Percentiles rank a stretch among this genome's conserved stretches.
Conservation (phyloP, 2,888 invertebrate species). For the Polylopha cassiicola region DNA sequence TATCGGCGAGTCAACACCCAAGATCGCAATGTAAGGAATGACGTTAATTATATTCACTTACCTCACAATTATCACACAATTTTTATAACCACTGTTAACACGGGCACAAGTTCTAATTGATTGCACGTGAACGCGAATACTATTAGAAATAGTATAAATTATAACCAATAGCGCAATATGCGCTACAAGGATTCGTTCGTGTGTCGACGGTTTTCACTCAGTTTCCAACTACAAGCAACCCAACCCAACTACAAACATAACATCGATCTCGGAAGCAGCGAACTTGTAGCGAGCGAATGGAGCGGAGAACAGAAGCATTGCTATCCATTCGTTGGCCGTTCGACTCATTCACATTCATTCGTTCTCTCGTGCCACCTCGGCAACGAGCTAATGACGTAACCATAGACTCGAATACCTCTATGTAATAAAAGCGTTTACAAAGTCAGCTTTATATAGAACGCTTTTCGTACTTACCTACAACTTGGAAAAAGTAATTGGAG, state of each 20-base stretch:
- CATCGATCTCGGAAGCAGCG: conserved; percentile 55
- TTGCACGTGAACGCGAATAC: conserved; percentile 30
- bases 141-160: conserved; percentile 28
- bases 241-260: conserved; percentile 26
- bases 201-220: conserved; percentile 54
- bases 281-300: conserved; percentile 46
- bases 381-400: conserved; percentile 38
- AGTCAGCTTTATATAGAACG: conserved; percentile 18
- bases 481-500: too few species aligned
- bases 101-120: conserved; percentile 31
- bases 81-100: conserved; percentile 26
- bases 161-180: conserved; percentile 55
- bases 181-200: conserved; percentile 49
- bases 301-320: conserved; percentile 25
- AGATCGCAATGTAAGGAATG: conserved; percentile 46
- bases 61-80: conserved; percentile 45
- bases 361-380: conserved; percentile 28
- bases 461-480: too few species aligned
- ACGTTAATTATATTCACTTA: conserved; percentile 59
- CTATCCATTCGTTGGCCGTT: conserved; percentile 19
- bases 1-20: conserved; percentile 46
- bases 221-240: conserved; percentile 44
- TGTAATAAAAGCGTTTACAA: not conserved
- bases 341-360: too few species aligned
- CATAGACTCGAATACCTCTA: not conserved